Base-by-base conservation (phyloP, 2,797 vertebrate genomes). In the Chelon auratus region DNA sequence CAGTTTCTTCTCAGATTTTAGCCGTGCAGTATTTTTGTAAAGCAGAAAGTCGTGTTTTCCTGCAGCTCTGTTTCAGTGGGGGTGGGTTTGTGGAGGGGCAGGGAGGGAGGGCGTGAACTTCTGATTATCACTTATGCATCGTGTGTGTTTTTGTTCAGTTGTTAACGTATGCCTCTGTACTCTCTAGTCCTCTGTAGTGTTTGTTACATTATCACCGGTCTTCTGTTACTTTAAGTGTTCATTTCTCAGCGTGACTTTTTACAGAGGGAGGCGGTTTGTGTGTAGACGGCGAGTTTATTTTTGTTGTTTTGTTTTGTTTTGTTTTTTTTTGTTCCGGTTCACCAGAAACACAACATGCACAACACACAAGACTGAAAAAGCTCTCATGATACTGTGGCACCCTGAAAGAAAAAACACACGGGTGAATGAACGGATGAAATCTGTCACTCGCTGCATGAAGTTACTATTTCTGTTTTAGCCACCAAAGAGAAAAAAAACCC, bases 1-100 rank as follows among this genome's bases (percentile, higher is more conserved):
- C 84, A 87, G 85, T 91, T 92, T 93, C 73, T 91, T 77, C 89
- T 81, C 2, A 9, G 30, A 9, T 30, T 71, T 40, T 88, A 88
- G 90, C 80, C 71, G 68, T 80, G 85, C 91, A 91, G 92, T 93
- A 83, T 93, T 94, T 8, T 88, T 91, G 47, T 88, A 78, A 85
- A 82, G 74, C 82, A 75, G 83, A 78, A 83, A 50, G 71, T 83
- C 51, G 13, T 63, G 14, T 83, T 85, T 84, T 80, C 85, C 77
- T 72, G 48, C 66, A 59, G 63, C 24, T 26, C 24, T 26, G 24
- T 26, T 26, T 26, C 3, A 4, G 24, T 26, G 24, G 4, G 24
- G 24, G 24, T 4, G 24, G 24, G 24, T n/a, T n/a, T n/a, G 24
- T 24, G 24, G 3, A 24, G 24, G 24, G 24, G 24, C 2, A 4